Conservation (phyloP, 2,888 invertebrate genomes). For the Alviniconcha strummeri region DNA sequence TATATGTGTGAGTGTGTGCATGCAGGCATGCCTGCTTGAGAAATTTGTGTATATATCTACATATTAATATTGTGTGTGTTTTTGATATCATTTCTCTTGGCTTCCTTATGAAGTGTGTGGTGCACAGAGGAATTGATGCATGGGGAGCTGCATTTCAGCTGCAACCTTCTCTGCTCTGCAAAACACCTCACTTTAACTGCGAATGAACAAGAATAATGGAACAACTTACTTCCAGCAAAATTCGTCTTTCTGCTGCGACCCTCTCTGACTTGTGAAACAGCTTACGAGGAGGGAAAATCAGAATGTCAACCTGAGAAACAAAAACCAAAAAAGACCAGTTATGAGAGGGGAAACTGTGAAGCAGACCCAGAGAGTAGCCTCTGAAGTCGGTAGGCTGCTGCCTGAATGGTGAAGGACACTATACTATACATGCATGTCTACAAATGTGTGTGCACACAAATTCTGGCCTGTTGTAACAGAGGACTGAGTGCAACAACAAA, state of each 20-base stretch:
- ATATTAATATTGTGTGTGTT: neutral
- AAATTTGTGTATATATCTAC: neutral
- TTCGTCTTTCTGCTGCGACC: slow-evolving; percentile 62
- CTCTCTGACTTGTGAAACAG: slow-evolving; percentile 67
- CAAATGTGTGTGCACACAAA: no score
- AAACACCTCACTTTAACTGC: no score
- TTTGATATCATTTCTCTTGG: neutral
- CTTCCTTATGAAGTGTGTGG: no score
- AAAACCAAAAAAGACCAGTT: neutral
- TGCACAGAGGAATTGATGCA: no score
- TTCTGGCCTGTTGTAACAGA: neutral
- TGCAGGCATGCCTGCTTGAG: neutral
- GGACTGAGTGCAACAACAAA: neutral
- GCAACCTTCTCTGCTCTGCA: no score
- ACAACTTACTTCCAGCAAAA: slow-evolving; percentile 63
- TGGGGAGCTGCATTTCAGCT: no score
- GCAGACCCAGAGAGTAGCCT: no score
- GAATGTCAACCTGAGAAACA: slow-evolving; percentile 53
- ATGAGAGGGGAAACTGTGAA: no score
- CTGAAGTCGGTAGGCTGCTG: no score
- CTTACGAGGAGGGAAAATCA: slow-evolving; percentile 68
- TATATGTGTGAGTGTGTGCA: neutral
- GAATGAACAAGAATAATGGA: neutral
- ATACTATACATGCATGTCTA: neutral
- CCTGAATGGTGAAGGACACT: neutral